Evolutionary conservation across 2,888 invertebrate genomes (phyloP), one percentile per base, ranked within the genome.

Genomic region (Clepsis dumicolana): DNA sequence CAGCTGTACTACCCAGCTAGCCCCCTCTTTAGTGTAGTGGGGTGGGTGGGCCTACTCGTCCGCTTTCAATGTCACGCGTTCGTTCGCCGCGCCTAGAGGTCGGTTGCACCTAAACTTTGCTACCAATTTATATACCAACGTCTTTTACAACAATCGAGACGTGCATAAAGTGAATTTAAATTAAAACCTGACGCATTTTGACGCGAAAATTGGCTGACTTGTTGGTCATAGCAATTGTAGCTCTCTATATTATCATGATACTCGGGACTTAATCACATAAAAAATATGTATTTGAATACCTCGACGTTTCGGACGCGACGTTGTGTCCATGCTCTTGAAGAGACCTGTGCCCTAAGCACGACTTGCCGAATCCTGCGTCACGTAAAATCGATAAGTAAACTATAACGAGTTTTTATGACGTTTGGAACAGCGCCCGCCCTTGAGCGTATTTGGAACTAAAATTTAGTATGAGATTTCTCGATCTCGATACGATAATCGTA

Each of bases 61-160:
- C 86, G 82, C 74, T 79, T 82, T 86, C 91, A 93, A 93, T 91
- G 92, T 92, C 92, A 87, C 83, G 88, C 82, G 84, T 91, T 91
- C 92, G 80, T 90, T 90, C 91, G 82, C 90, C 89, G 87, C 81
- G 72, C 73, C 78, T 80, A 85, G 84, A 90, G 92, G 91, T 91
- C 91, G 89, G 79, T 78, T 79, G 77, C 80, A 78, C 80, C 76
- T 72, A 63, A 68, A 59, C 56, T 67, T 67, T 48, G 50, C 48
- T 62, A 63, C 50, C 29, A 54, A 66, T 54, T 63, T 67, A 50
- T 57, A 63, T 48, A 21, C 35, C 50, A 60, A n/a, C n/a, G n/a
- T 35, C 54, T 57, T 59, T 65, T 65, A 41, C 7, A 60, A 68
- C 63, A 59, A 68, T 64, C 52, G 59, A 64, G 68, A 64, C 67